A percentile compares a stretch with the other conserved stretches of the same genome.
phyloP scores from a whole-genome alignment of 2,888 invertebrate species.

The Drosophila gaucha region DNA sequence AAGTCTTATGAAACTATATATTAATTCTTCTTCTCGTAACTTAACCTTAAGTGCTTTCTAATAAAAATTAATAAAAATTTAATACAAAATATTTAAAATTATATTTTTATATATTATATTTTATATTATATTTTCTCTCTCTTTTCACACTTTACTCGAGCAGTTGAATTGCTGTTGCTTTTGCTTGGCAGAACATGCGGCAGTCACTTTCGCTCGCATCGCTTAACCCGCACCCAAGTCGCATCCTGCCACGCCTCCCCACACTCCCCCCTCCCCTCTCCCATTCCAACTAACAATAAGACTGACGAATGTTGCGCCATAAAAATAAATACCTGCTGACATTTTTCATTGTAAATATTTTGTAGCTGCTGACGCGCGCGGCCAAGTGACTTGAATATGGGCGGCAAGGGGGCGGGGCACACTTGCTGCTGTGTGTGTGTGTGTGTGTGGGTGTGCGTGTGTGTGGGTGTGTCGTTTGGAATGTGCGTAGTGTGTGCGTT shows the following conservation, averaged over 20 bases:
- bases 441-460: conserved; percentile 1
- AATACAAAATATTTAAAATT: too few relatives aligned
- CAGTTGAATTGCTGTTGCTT: too few relatives aligned
- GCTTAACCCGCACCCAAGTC: conserved; percentile 13
- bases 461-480: conserved; percentile 58
- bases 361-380: conserved; percentile 76
- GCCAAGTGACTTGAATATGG: conserved; percentile 56
- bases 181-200: neutral
- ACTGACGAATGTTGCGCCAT: conserved; percentile 78
- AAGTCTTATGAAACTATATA: too few relatives aligned
- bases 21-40: too few relatives aligned
- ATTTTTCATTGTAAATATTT: conserved; percentile 81
- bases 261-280: neutral
- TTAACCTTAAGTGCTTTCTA: too few relatives aligned
- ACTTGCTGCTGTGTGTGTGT: conserved; percentile 4
- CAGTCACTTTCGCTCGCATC: conserved; percentile 9
- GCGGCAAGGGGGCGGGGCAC: conserved; percentile 21
- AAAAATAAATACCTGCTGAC: conserved; percentile 81
- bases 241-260: neutral
- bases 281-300: conserved; percentile 72
- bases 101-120: neutral
- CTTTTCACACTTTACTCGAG: too few relatives aligned
- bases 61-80: too few relatives aligned
- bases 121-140: too few relatives aligned
- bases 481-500: conserved; percentile 40